Evolutionary conservation across 2,888 invertebrate genomes (phyloP).

Genomic region (Lochmaea capreae): DNA sequence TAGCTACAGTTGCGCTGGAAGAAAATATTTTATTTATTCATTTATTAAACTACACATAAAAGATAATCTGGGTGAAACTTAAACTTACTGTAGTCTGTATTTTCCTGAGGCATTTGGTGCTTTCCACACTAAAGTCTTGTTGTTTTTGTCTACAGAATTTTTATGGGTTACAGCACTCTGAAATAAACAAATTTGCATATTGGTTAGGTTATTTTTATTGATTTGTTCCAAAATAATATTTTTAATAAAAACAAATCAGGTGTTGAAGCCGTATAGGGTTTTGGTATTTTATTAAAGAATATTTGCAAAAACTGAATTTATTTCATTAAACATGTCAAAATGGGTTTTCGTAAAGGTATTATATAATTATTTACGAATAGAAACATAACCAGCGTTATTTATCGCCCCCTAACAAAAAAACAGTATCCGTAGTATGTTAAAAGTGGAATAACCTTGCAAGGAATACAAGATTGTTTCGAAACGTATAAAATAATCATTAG

Average conservation of each 20-base stretch:
- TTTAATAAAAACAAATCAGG: neutral
- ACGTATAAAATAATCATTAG: neutral
- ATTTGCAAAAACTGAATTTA: neutral
- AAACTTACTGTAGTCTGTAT: slow-evolving; percentile 72
- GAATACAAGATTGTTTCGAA: neutral
- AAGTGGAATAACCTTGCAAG: neutral
- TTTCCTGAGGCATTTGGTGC: slow-evolving; percentile 73
- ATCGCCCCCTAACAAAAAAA: neutral
- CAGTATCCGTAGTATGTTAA: neutral
- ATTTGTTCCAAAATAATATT: too few relatives aligned
- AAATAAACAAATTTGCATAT: slow-evolving; percentile 42
- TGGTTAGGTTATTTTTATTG: too few relatives aligned
- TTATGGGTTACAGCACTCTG: slow-evolving; percentile 79
- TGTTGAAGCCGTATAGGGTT: neutral
- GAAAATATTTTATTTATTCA: slow-evolving; percentile 25
- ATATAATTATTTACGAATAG: neutral
- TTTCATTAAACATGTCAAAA: neutral
- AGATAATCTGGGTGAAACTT: neutral
- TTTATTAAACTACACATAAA: too few relatives aligned
- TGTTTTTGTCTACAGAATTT: slow-evolving; percentile 71
- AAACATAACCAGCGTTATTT: neutral
- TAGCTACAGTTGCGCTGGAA: slow-evolving; percentile 76
- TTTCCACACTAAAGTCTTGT: slow-evolving; percentile 73
- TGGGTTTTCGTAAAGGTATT: neutral
- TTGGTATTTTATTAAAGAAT: too few relatives aligned